These are phyloP conservation scores for Andrena haemorrhoa DNA, from an alignment of 2,888 invertebrate genomes.

Conservation along the genomic window DNA sequence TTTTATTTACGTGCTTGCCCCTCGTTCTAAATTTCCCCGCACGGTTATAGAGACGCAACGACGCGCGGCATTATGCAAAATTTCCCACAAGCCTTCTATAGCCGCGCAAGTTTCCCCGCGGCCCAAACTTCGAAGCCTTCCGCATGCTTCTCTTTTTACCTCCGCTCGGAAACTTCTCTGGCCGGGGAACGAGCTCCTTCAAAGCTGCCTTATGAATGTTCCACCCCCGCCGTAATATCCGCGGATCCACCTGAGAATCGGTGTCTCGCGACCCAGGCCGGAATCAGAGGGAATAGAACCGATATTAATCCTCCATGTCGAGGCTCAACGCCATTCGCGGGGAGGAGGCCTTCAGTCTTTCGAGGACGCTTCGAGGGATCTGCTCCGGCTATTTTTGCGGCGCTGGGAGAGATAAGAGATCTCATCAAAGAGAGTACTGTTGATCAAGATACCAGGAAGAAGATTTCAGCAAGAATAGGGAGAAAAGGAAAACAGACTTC, in stretches of 20 bases:
- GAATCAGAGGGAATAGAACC: constrained; percentile 20
- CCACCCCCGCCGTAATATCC: not conserved
- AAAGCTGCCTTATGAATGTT: not conserved
- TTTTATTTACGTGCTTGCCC: constrained; percentile 36
- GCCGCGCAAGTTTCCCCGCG: constrained; percentile 3
- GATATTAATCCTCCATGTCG: constrained; percentile 30
- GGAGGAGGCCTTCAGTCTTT: not conserved
- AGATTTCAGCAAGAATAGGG: not conserved
- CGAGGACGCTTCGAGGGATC: not conserved
- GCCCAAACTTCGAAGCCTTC: not conserved
- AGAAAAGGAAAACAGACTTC: not conserved
- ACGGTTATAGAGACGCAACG: not conserved
- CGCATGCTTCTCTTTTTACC: constrained; percentile 2
- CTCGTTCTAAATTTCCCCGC: constrained; percentile 18
- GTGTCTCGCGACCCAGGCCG: not conserved
- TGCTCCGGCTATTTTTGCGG: not conserved
- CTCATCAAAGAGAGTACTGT: not conserved
- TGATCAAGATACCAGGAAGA: not conserved
- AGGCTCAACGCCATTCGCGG: not conserved
- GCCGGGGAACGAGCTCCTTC: constrained; percentile 7
- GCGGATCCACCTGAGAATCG: not conserved
- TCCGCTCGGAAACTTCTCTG: not conserved
- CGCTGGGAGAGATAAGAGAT: not conserved
- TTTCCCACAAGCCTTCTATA: constrained; percentile 30
- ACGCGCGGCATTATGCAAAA: constrained; percentile 13